Base-by-base conservation (phyloP, 2,113 vertebrate genomes). In the Potamarius usumacintae region DNA sequence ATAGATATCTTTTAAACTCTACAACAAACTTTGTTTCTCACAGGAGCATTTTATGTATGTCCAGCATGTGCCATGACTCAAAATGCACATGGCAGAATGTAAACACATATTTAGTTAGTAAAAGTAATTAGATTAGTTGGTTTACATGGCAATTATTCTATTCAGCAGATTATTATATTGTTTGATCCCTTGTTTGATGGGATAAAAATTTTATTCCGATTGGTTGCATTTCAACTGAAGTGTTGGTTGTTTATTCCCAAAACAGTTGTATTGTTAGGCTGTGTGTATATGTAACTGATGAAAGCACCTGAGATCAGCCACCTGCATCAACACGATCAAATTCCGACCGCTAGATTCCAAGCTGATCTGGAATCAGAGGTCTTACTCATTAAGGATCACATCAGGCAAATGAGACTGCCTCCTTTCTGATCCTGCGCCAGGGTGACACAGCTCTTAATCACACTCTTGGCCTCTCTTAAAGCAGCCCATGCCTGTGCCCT, bases 341-440 rank as follows among this genome's bases (percentile, higher is more conserved):
- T 87, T 79, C 85, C 60, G 58, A 50, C 65, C 60, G 67, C 53
- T 72, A 17, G 11, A 0, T 62, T 72, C 34, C 52, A 80, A 78
- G 50, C 71, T 88, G 86, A 89, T 87, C 82, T 77, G 67, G 65
- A 82, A 88, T 82, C 87, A 82, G 89, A 22, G 34, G 69, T 63
- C 60, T 58, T 72, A 69, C 82, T 87, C 53, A 85, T 78, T 77
- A 71, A 87, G 60, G 53, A 58, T 48, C 72, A 60, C 83, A 74
- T 89, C 60, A 86, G 60, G 48, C 82, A 85, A 90, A 87, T 87
- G 69, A 86, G 81, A 48, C 71, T 76, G 60, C 58, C 86, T 58
- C 72, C 84, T 81, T 53, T 84, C 85, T 88, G 88, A 89, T 77
- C 25, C 65, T 18, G 81, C 82, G 76, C 82, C 77, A 88, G 88